A percentile compares a stretch with the other conserved stretches of the same genome.
Conservation (phyloP, 53 echinoderm and acorn worm genomes). For the Luidia sarsii region DNA sequence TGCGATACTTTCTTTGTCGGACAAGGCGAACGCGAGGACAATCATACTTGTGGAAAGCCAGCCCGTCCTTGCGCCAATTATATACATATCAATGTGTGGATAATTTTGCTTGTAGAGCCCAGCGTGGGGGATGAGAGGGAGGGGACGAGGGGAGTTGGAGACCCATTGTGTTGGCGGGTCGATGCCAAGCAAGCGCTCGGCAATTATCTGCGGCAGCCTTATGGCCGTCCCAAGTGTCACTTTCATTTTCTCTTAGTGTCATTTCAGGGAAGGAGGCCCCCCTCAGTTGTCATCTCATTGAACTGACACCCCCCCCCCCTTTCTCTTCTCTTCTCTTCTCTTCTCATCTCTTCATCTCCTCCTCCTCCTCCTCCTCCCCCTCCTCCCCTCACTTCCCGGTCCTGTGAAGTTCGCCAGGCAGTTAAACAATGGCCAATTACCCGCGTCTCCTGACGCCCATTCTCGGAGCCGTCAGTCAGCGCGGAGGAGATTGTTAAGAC, state of each 20-base stretch:
- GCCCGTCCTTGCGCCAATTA: constrained; percentile 39
- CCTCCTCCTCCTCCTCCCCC: no score
- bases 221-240: constrained; percentile 36
- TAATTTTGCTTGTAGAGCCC: constrained; percentile 41
- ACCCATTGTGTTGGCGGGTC: constrained; percentile 31
- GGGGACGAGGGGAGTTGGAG: no score
- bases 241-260: constrained; percentile 37
- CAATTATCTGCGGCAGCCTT: constrained; percentile 9
- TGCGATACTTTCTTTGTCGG: no score
- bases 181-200: constrained; percentile 18
- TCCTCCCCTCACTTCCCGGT: neutral
- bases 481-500: neutral
- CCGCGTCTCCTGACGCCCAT: neutral
- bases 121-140: constrained; percentile 8
- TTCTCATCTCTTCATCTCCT: no score
- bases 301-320: no score
- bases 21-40: no score
- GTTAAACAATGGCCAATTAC: constrained; percentile 50
- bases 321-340: no score
- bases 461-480: constrained; percentile 39
- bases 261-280: constrained; percentile 31
- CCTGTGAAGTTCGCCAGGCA: constrained; percentile 28
- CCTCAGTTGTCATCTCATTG: constrained; percentile 23
- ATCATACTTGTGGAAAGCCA: neutral
- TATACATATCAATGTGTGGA: constrained; percentile 59